phyloP scores from a whole-genome alignment of 2,113 vertebrate species.

The Pteropus alecto region DNA sequence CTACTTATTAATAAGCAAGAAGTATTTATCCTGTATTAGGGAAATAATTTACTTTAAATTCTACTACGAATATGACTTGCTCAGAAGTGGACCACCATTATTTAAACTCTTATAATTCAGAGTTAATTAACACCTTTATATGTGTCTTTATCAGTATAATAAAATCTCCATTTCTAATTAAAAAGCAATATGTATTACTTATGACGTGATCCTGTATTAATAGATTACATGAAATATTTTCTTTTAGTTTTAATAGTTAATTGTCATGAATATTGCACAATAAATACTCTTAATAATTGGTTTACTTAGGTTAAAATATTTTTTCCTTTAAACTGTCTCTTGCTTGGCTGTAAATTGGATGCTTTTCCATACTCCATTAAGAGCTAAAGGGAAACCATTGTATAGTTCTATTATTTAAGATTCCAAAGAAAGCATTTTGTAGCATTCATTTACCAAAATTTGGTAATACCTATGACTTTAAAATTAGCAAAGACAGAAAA shows the following conservation, averaged over 20 bases:
- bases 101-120: conserved; percentile 4
- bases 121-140: background rate
- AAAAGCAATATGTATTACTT: background rate
- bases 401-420: background rate
- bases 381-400: background rate
- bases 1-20: background rate
- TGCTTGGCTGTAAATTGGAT: background rate
- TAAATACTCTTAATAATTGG: background rate
- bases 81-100: background rate
- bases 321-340: background rate
- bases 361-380: background rate
- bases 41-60: background rate
- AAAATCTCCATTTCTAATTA: background rate
- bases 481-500: background rate
- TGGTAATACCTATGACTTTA: background rate
- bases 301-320: background rate
- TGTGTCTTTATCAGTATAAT: background rate
- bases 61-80: background rate
- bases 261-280: background rate
- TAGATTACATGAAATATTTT: background rate
- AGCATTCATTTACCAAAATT: background rate
- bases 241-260: background rate
- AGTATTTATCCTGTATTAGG: background rate
- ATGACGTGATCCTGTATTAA: background rate
- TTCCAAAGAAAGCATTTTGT: background rate